Conservation (phyloP, 2,888 invertebrate species). For the Empis livida region DNA sequence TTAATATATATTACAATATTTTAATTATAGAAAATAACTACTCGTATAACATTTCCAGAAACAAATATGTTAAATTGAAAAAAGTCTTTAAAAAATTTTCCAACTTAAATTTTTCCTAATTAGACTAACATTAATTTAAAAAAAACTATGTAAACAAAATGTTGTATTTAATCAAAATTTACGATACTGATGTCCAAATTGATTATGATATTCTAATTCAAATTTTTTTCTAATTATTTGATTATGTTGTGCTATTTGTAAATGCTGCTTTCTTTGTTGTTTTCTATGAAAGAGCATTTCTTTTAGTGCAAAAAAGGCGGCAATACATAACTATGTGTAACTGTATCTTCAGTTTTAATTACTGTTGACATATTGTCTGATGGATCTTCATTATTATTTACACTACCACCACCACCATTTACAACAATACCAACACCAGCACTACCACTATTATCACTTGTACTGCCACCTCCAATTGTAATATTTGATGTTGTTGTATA, state of each 20-base stretch:
- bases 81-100: no score
- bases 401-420: constrained; percentile 1
- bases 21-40: no score
- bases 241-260: background rate
- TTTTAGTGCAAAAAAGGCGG: constrained; percentile 38
- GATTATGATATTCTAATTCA: background rate
- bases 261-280: constrained; percentile 19
- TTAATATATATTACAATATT: no score
- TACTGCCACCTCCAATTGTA: constrained; percentile 6
- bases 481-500: constrained; percentile 3
- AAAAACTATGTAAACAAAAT: no score
- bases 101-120: no score
- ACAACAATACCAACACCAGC: background rate
- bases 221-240: background rate
- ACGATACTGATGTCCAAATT: no score
- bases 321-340: constrained; percentile 25
- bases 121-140: no score
- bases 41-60: no score
- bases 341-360: constrained; percentile 32
- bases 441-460: background rate
- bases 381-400: background rate
- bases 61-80: no score
- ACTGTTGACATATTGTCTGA: constrained; percentile 24
- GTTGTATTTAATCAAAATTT: no score
- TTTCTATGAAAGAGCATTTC: constrained; percentile 35